These are phyloP conservation scores for Eudorcas thomsonii DNA, from an alignment of 2,113 vertebrate genomes.

Conservation along the genomic window DNA sequence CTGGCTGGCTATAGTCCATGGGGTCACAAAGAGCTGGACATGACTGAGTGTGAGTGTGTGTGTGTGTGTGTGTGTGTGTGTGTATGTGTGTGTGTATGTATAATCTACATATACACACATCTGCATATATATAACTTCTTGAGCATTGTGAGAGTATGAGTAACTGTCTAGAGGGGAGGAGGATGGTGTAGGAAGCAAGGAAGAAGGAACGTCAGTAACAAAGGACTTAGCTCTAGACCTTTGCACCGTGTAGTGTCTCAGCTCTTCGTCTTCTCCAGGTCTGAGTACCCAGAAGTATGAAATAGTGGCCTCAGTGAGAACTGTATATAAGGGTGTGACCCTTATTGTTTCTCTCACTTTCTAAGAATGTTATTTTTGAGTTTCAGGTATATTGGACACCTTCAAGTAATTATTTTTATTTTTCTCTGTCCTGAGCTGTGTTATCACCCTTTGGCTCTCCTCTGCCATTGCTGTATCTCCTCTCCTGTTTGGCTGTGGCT, in stretches of 20 bases:
- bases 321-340: neutral
- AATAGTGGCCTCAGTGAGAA: neutral
- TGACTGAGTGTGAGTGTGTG: neutral
- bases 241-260: fast-evolving
- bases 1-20: neutral
- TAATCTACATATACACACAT: neutral
- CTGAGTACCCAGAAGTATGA: neutral
- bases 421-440: neutral
- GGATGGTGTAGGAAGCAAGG: neutral
- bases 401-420: neutral
- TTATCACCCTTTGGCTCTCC: neutral
- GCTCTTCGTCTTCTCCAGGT: neutral
- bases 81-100: neutral
- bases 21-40: neutral
- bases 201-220: neutral
- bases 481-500: neutral
- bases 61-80: neutral
- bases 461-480: fast-evolving
- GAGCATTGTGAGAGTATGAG: neutral
- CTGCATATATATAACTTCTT: neutral
- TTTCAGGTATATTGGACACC: neutral
- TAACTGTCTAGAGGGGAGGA: neutral
- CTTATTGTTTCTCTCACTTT: neutral
- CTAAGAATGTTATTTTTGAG: neutral
- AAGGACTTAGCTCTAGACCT: neutral